Evolutionary conservation across 1,140 invertebrate species (phyloP).

Genomic region (Prorops nasuta): DNA sequence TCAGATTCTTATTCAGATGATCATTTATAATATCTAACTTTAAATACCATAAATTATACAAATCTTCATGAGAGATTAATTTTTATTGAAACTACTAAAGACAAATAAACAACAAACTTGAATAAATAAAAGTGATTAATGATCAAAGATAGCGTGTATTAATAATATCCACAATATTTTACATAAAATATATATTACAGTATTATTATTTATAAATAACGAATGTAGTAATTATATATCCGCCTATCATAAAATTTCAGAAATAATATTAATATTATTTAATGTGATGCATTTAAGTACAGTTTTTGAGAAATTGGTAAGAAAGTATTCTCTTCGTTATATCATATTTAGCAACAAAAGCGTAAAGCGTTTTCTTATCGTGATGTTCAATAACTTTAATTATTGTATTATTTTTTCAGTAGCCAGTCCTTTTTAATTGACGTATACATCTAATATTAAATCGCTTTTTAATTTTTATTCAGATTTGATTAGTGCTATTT

Average conservation of each 20-base stretch:
- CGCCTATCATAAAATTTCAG: constrained; percentile 11
- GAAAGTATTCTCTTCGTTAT: constrained; percentile 22
- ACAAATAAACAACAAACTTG: too few species aligned
- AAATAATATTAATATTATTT: constrained; percentile 18
- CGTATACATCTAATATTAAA: constrained; percentile 20
- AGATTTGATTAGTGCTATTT: too few species aligned
- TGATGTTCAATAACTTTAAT: constrained; percentile 15
- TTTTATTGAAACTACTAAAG: too few species aligned
- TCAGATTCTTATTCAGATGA: too few species aligned
- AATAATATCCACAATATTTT: constrained; percentile 47
- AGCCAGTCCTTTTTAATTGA: constrained; percentile 27
- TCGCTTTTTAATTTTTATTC: too few species aligned
- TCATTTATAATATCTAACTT: too few species aligned
- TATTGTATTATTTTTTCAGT: constrained; percentile 9
- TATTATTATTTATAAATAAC: constrained; percentile 43
- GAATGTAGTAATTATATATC: constrained; percentile 24
- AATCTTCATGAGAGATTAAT: too few species aligned
- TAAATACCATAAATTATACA: too few species aligned
- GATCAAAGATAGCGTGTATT: constrained; percentile 27
- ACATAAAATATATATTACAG: constrained; percentile 50
- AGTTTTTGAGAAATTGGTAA: constrained; percentile 13
- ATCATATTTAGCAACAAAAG: constrained; percentile 11
- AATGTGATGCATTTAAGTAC: constrained; percentile 25
- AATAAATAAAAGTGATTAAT: too few species aligned
- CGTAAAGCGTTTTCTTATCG: constrained; percentile 8